Percentiles rank a stretch among this genome's conserved stretches.
Evolutionary conservation across 2,888 invertebrate species (phyloP).

Genomic region (Pilophorus perplexus): DNA sequence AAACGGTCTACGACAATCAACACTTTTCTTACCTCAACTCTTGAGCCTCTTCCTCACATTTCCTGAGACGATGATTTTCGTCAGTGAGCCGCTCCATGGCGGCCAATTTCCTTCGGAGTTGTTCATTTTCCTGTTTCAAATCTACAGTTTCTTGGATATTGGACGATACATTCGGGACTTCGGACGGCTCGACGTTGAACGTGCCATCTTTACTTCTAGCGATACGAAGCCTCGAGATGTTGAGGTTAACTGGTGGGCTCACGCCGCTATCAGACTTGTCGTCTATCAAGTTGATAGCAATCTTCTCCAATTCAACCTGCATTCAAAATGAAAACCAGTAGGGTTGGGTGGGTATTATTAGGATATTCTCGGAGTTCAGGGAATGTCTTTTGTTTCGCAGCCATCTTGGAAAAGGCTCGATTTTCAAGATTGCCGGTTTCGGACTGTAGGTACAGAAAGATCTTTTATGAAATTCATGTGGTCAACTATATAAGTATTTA

Average conservation of each 20-base stretch:
- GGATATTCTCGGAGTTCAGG: no score
- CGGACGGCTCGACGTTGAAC: slow-evolving; percentile 38
- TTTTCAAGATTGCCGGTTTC: no score
- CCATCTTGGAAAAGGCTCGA: no score
- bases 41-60: slow-evolving; percentile 61
- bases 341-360: no score
- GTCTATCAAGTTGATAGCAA: slow-evolving; percentile 73
- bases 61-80: slow-evolving; percentile 58
- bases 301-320: slow-evolving; percentile 71
- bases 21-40: slow-evolving; percentile 58
- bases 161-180: background rate
- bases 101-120: slow-evolving; percentile 60
- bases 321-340: slow-evolving; percentile 47
- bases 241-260: slow-evolving; percentile 32
- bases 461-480: no score
- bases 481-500: no score
- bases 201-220: slow-evolving; percentile 42
- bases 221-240: slow-evolving; percentile 34
- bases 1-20: no score
- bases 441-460: no score
- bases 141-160: slow-evolving; percentile 42
- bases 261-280: slow-evolving; percentile 58
- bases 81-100: slow-evolving; percentile 62
- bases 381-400: no score
- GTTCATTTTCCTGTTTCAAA: slow-evolving; percentile 59